These are phyloP conservation scores for Okamejei kenojei DNA, from an alignment of 2,797 vertebrate genomes.

Conservation along the genomic window DNA sequence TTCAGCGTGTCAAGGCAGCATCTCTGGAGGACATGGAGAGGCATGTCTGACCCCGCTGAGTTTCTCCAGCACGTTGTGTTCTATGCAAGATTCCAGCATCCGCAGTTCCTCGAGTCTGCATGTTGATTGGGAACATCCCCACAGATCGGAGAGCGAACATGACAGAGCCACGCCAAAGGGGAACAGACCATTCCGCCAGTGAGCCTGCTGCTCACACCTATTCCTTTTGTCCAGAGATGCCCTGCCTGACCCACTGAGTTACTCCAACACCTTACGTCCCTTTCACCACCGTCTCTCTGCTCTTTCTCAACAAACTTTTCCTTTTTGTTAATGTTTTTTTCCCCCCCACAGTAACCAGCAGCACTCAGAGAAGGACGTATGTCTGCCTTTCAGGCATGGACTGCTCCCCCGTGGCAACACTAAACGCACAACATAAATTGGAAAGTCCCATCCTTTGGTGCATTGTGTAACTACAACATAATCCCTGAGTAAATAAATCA, in stretches of 20 bases:
- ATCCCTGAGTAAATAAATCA: neutral
- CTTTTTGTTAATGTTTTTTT: neutral
- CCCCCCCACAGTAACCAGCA: neutral
- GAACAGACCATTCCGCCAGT: neutral
- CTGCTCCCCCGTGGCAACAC: neutral
- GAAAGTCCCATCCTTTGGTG: neutral
- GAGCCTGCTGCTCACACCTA: neutral
- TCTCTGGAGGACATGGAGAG: too few relatives aligned
- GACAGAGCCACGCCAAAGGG: neutral
- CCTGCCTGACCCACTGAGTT: too few relatives aligned
- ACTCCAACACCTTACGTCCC: too few relatives aligned
- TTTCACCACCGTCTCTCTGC: neutral
- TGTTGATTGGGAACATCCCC: neutral
- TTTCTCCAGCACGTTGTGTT: too few relatives aligned
- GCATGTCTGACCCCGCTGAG: too few relatives aligned
- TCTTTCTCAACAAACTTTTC: neutral
- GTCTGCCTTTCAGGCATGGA: neutral
- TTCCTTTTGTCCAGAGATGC: too few relatives aligned
- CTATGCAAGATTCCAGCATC: too few relatives aligned
- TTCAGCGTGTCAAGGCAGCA: too few relatives aligned
- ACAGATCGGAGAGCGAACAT: neutral
- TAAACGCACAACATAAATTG: neutral
- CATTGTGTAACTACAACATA: neutral
- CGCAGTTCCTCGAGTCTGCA: neutral
- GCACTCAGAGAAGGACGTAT: neutral